Conservation (phyloP, 2,113 vertebrate genomes). For the Daubentonia madagascariensis region DNA sequence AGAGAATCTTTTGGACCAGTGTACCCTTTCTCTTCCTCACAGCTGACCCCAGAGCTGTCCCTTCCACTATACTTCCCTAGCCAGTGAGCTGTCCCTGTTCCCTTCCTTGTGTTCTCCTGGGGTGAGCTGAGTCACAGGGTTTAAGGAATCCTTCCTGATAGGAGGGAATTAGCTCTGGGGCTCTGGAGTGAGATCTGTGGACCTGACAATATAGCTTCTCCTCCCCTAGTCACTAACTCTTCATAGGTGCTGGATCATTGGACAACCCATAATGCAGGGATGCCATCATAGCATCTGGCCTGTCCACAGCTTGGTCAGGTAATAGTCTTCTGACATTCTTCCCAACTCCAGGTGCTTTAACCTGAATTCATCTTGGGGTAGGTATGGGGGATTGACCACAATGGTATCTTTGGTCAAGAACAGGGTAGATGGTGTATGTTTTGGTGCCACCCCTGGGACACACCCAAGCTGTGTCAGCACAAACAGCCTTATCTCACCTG, state of each 20-base stretch:
- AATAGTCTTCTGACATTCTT: not conserved
- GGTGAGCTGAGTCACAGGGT: not conserved
- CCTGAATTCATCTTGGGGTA: not conserved
- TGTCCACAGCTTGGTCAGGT: not conserved
- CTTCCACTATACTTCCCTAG: not conserved
- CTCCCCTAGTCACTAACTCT: not conserved
- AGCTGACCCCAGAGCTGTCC: not conserved
- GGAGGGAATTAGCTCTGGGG: not conserved
- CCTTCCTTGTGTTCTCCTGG: not conserved
- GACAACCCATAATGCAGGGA: no score
- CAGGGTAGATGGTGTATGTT: not conserved
- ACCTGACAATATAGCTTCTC: not conserved
- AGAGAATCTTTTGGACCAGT: not conserved
- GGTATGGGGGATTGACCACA: not conserved
- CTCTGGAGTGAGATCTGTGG: not conserved
- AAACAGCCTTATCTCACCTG: not conserved
- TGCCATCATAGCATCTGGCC: not conserved
- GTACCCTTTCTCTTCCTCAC: not conserved
- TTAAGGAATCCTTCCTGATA: not conserved
- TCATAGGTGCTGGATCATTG: not conserved
- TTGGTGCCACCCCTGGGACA: not conserved
- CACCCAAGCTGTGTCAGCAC: not conserved
- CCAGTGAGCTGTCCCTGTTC: not conserved
- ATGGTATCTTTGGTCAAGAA: not conserved
- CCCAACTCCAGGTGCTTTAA: not conserved